Evolutionary conservation across 2,113 vertebrate species (phyloP).

Genomic region (Lepisosteus osseus): DNA sequence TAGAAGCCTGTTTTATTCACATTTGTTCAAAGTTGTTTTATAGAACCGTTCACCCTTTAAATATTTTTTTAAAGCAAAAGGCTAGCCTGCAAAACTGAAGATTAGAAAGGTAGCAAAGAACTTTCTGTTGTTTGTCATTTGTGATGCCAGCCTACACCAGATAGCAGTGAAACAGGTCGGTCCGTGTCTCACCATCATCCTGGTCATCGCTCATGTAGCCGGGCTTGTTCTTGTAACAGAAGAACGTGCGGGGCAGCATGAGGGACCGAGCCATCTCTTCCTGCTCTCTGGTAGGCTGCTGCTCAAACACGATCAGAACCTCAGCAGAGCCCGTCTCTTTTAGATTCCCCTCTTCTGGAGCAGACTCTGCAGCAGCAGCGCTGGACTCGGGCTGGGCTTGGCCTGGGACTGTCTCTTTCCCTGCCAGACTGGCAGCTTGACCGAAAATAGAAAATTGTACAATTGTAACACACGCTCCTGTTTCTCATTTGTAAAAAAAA

Average conservation of each 20-base stretch:
- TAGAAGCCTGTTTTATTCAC: no score
- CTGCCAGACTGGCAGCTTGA: constrained; percentile 35
- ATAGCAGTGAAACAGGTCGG: no score
- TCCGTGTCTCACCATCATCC: constrained; percentile 74
- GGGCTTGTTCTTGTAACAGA: constrained; percentile 89
- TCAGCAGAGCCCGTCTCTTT: constrained; percentile 55
- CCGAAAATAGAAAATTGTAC: constrained; percentile 8
- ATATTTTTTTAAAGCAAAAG: no score
- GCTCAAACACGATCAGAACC: constrained; percentile 78
- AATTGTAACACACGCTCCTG: no score
- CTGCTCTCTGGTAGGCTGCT: constrained; percentile 81
- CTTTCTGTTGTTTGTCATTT: no score
- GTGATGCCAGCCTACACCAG: no score
- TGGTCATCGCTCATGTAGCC: constrained; percentile 82
- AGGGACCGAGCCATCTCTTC: constrained; percentile 76
- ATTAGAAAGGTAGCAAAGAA: no score
- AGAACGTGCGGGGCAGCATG: constrained; percentile 85
- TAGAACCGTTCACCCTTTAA: no score
- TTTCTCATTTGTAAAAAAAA: no score
- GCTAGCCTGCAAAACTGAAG: no score
- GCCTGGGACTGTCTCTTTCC: neutral
- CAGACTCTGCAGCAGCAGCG: neutral
- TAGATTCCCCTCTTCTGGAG: neutral
- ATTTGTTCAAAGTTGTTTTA: no score
- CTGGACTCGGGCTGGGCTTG: no score